These are phyloP conservation scores for Drosophila formosana DNA, from an alignment of 2,888 invertebrate species.

Conservation along the genomic window DNA sequence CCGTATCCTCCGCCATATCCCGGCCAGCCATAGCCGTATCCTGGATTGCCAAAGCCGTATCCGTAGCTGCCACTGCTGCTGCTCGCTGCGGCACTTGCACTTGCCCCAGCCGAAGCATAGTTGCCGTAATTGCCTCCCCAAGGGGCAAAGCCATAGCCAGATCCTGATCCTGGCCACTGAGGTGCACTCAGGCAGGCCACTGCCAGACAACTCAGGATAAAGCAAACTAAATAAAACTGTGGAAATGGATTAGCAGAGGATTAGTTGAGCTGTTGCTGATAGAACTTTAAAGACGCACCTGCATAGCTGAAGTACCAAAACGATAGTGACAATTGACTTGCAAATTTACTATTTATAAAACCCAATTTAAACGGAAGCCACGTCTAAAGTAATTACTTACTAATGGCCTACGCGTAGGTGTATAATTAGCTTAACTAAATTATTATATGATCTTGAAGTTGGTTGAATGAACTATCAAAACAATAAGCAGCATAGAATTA, in stretches of 20 bases:
- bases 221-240: slow-evolving; percentile 31
- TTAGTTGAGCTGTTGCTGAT: background rate
- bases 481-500: background rate
- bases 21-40: slow-evolving; percentile 44
- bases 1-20: slow-evolving; percentile 40
- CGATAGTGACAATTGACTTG: slow-evolving; percentile 11
- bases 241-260: background rate
- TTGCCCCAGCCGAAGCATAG: slow-evolving; percentile 49
- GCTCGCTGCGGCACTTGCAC: slow-evolving; percentile 54
- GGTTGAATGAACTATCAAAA: background rate
- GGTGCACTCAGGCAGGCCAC: slow-evolving; percentile 39
- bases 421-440: slow-evolving; percentile 60
- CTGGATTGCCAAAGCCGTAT: slow-evolving; percentile 39
- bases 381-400: slow-evolving; percentile 43
- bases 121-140: slow-evolving; percentile 59
- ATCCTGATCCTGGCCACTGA: slow-evolving; percentile 54
- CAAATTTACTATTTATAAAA: slow-evolving; percentile 56
- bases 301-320: slow-evolving; percentile 51
- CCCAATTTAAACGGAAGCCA: slow-evolving; percentile 55
- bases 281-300: slow-evolving; percentile 44
- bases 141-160: slow-evolving; percentile 68
- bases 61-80: slow-evolving; percentile 54
- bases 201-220: slow-evolving; percentile 35
- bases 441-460: slow-evolving; percentile 17
- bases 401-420: slow-evolving; percentile 20